These are phyloP conservation scores for Chaenodraco wilsoni DNA, from an alignment of 2,797 vertebrate genomes.

Conservation along the genomic window DNA sequence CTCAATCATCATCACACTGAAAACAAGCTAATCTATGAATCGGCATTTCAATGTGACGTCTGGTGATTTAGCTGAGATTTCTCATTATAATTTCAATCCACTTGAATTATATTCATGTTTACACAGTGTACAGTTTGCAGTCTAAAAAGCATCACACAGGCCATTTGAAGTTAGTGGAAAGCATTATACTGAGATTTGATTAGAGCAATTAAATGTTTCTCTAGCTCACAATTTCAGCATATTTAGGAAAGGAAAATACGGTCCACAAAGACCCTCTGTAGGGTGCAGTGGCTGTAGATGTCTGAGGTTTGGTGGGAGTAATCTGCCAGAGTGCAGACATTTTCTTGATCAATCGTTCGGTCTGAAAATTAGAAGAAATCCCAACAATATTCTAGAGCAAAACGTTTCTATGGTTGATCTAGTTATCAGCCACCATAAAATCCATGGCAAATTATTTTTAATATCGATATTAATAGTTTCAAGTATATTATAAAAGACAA, in stretches of 20 bases:
- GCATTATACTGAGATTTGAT: slow-evolving; percentile 31
- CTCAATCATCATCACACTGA: slow-evolving; percentile 13
- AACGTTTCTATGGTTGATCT: neutral
- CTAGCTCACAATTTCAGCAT: neutral
- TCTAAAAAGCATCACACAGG: slow-evolving; percentile 15
- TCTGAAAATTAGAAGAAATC: neutral
- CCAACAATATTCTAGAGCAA: neutral
- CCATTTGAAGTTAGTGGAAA: slow-evolving; percentile 33
- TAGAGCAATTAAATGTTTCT: slow-evolving; percentile 25
- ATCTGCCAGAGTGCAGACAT: neutral
- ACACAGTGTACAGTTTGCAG: slow-evolving; percentile 31
- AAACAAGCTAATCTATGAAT: slow-evolving; percentile 48
- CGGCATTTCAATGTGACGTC: slow-evolving; percentile 32
- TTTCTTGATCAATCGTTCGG: neutral
- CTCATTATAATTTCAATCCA: slow-evolving; percentile 52
- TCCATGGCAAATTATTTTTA: neutral
- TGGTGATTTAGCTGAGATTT: slow-evolving; percentile 26
- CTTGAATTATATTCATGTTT: slow-evolving; percentile 35
- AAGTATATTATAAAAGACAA: too few relatives aligned
- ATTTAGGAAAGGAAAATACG: neutral
- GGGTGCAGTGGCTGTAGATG: neutral
- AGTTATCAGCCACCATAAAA: neutral
- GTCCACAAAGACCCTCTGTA: neutral
- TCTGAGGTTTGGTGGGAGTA: neutral
- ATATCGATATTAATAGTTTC: too few relatives aligned